These are phyloP conservation scores for Hypotaenidia okinawae DNA, from an alignment of 2,797 vertebrate genomes.

Conservation along the genomic window DNA sequence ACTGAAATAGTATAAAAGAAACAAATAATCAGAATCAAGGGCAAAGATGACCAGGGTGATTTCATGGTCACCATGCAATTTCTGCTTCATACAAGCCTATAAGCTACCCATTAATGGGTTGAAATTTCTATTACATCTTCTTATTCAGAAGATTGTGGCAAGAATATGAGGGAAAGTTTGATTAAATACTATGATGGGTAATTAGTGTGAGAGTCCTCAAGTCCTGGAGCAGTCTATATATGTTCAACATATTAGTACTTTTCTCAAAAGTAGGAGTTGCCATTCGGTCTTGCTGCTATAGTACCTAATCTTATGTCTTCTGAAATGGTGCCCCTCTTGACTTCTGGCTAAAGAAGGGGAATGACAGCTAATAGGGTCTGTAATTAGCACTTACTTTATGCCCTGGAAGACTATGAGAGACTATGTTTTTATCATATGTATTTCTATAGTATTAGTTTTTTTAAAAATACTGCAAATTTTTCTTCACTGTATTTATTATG, in stretches of 20 bases:
- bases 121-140: not conserved
- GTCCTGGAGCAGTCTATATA: not conserved
- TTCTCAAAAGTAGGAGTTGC: not conserved
- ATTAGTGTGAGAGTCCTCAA: not conserved
- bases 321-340: not conserved
- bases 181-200: not conserved
- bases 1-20: not conserved
- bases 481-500: not conserved
- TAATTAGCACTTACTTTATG: not conserved
- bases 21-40: not conserved
- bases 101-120: not conserved
- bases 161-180: not conserved
- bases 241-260: not conserved
- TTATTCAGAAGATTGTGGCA: not conserved
- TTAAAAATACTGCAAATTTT: not conserved
- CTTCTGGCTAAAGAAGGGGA: not conserved
- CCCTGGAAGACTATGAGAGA: not conserved
- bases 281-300: not conserved
- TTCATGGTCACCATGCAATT: not conserved
- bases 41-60: not conserved
- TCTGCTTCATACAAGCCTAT: not conserved
- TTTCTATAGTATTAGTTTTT: not conserved
- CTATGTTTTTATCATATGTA: fast-evolving
- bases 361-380: not conserved
- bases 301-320: not conserved